Conservation (phyloP, 2,888 invertebrate species). For the Sphaeridia pumilis region DNA sequence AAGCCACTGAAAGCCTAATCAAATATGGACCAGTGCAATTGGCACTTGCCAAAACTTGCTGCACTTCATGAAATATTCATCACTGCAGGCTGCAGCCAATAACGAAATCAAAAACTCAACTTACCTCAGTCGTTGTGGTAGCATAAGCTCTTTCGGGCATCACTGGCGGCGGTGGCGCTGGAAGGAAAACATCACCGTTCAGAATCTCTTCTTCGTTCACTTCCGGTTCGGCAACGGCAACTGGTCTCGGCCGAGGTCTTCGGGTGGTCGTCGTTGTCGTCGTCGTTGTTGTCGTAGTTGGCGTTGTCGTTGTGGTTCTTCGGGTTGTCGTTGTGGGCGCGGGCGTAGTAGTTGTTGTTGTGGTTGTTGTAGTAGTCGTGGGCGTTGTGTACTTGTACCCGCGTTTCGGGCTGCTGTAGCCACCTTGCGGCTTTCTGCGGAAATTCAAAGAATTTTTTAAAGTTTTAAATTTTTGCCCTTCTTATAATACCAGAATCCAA, state of each 20-base stretch:
- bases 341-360: background rate
- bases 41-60: no score
- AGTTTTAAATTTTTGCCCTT: no score
- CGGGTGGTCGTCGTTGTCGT: background rate
- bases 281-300: background rate
- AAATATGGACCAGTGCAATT: no score
- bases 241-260: background rate
- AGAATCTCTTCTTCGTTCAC: background rate
- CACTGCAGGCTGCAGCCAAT: no score
- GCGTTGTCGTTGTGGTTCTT: no score
- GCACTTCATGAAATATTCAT: no score
- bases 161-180: background rate
- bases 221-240: background rate
- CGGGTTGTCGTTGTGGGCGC: no score
- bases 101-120: no score
- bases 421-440: no score
- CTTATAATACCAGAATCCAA: no score
- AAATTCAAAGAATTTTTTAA: no score
- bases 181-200: background rate
- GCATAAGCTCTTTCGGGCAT: background rate
- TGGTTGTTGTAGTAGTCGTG: background rate
- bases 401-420: background rate
- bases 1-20: no score
- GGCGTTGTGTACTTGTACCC: slow-evolving; percentile 1
- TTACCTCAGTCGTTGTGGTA: background rate